Percentiles rank a stretch among this genome's conserved stretches.
phyloP scores from a whole-genome alignment of 2,113 vertebrate species.

The Pelobates fuscus region DNA sequence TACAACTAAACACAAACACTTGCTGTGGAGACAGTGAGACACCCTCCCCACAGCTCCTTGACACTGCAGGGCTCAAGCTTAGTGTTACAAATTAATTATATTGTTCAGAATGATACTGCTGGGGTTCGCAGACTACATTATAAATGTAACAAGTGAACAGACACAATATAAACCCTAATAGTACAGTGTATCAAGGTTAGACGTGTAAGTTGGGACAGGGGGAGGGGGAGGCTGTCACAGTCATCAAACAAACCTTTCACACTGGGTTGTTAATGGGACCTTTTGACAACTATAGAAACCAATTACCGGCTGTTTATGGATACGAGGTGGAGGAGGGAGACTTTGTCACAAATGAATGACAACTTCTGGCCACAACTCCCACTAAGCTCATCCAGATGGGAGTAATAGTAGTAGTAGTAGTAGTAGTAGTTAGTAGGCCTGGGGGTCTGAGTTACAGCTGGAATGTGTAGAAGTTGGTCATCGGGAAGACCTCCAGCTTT shows the following conservation, averaged over 20 bases:
- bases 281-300: neutral
- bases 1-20: slow-evolving; percentile 52
- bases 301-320: neutral
- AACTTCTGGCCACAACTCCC: neutral
- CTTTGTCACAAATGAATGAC: neutral
- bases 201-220: too few species aligned
- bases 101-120: too few species aligned
- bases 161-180: too few species aligned
- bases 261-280: neutral
- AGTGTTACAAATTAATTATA: too few species aligned
- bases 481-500: too few species aligned
- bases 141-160: too few species aligned
- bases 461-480: neutral
- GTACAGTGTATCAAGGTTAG: too few species aligned
- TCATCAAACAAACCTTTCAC: neutral
- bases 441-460: neutral
- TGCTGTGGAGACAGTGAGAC: neutral
- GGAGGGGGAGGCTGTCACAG: neutral
- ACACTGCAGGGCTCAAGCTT: too few species aligned
- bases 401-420: neutral
- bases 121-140: too few species aligned
- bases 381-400: neutral
- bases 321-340: neutral
- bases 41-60: too few species aligned
- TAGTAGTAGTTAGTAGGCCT: neutral